These are phyloP conservation scores for Melipona bicolor DNA, from an alignment of 2,888 invertebrate genomes.

Conservation along the genomic window DNA sequence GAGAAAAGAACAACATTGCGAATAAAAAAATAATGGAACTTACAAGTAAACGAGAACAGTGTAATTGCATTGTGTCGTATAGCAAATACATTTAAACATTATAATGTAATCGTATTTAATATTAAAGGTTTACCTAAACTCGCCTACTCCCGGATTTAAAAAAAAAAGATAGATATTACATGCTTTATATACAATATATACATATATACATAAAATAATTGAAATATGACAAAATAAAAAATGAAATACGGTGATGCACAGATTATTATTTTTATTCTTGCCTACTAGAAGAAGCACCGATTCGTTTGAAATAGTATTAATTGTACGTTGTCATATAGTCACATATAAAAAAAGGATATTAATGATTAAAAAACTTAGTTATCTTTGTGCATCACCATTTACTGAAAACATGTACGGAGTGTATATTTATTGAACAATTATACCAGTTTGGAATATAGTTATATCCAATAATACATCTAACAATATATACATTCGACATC, in stretches of 20 bases:
- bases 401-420: conserved; percentile 36
- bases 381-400: conserved; percentile 40
- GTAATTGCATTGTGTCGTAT: conserved; percentile 20
- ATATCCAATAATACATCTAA: neutral
- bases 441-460: conserved; percentile 7
- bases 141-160: conserved; percentile 54
- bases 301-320: neutral
- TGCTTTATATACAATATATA: neutral
- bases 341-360: neutral
- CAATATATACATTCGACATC: conserved; percentile 17
- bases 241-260: conserved; percentile 42
- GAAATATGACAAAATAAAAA: conserved; percentile 11
- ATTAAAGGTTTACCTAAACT: conserved; percentile 36
- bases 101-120: neutral
- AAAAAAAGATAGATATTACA: conserved; percentile 1
- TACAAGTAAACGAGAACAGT: neutral
- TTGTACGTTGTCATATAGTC: neutral
- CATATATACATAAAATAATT: conserved; percentile 24
- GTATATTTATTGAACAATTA: conserved; percentile 20
- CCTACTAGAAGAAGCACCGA: neutral
- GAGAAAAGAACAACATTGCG: neutral
- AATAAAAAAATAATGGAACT: neutral
- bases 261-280: conserved; percentile 21
- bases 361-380: neutral
- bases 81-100: conserved; percentile 25